Evolutionary conservation across 1,140 invertebrate genomes (phyloP), one percentile per base, ranked within the genome.

Genomic region (Cecropterus lyciades): DNA sequence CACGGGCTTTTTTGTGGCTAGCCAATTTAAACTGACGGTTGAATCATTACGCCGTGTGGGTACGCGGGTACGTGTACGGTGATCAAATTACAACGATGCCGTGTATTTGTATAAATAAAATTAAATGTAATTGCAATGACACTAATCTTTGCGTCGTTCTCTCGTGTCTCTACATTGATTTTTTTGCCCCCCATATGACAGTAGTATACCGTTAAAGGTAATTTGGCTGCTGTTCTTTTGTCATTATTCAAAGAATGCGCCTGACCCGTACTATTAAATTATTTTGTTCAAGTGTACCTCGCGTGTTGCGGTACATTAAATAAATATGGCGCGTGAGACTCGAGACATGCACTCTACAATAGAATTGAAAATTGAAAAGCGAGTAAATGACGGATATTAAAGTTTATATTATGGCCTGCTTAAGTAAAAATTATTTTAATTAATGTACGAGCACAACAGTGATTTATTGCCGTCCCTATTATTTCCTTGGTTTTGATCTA

Each of bases 111-210:
- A 76, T 71, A 84, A 73, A 73, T 78, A 76, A 75, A 64, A 74
- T 76, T 75, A 74, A 43, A 51, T 16, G 72, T 76, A 85, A 84
- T 80, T 67, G 62, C 64, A 72, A 63, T 84, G 78, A 84, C 77
- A 81, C 76, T 82, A 82, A 84, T 85, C 72, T 71, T 52, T 60
- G 56, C 66, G 66, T 74, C 64, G 30, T 63, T 51, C 69, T 40
- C 45, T 48, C 68, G 53, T 70, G 55, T 73, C 60, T 72, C 48
- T 76, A 73, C 72, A 79, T 82, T 80, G 70, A 78, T 73, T 85
- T 72, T 80, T 77, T 73, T 65, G 59, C 67, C 40, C 37, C 48
- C 6, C 46, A 59, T 66, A 65, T 51, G 62, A 67, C 69, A 75
- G 43, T 56, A 69, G 65, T 46, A 48, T 70, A 73, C 73, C 70